Conservation (phyloP, 2,797 vertebrate species). For the Cryptoprocta ferox region DNA sequence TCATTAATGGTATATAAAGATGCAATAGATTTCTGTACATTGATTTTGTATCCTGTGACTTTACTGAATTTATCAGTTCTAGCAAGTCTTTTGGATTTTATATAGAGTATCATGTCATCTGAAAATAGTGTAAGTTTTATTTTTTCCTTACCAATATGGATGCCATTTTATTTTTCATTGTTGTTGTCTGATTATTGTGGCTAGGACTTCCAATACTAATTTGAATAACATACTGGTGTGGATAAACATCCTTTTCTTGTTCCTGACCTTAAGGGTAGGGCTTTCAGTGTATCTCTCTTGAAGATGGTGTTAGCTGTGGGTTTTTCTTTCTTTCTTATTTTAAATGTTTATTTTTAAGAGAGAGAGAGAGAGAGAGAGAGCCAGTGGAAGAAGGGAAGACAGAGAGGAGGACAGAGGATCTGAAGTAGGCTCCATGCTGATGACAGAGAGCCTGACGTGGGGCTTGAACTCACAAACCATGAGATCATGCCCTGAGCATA, state of each 20-base stretch:
- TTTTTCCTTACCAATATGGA: not conserved
- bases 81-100: not conserved
- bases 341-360: too few species aligned
- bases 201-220: not conserved
- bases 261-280: not conserved
- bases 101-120: not conserved
- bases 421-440: too few species aligned
- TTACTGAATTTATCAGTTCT: not conserved
- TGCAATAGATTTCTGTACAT: not conserved
- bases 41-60: not conserved
- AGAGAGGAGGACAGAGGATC: too few species aligned
- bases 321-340: not conserved
- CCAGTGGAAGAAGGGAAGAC: too few species aligned
- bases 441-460: too few species aligned
- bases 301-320: not conserved
- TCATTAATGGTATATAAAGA: not conserved
- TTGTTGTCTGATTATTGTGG: not conserved
- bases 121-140: not conserved
- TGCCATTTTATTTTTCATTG: not conserved
- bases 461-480: too few species aligned
- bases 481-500: too few species aligned
- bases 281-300: not conserved
- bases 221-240: not conserved
- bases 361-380: too few species aligned
- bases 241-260: not conserved